These are phyloP conservation scores for Coreoperca whiteheadi DNA, from an alignment of 2,113 vertebrate genomes.

Conservation along the genomic window DNA sequence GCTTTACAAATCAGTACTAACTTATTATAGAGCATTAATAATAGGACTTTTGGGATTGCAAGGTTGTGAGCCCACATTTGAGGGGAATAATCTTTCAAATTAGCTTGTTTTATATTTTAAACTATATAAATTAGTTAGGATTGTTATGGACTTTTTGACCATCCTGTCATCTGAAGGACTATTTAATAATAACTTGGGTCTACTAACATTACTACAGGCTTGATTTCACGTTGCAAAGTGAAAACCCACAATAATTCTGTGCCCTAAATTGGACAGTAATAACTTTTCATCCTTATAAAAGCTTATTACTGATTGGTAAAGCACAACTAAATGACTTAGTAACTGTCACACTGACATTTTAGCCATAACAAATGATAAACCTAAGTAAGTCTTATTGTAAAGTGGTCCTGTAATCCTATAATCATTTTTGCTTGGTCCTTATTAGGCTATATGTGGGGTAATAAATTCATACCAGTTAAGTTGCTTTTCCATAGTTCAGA, in stretches of 20 bases:
- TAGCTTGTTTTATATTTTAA: not conserved
- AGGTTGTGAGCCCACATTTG: not conserved
- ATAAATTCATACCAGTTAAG: not conserved
- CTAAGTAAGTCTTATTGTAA: not conserved
- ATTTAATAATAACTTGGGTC: too few species aligned
- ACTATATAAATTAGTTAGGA: not conserved
- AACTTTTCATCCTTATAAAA: not conserved
- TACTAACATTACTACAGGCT: not conserved
- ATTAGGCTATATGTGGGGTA: not conserved
- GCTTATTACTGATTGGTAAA: not conserved
- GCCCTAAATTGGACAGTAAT: not conserved
- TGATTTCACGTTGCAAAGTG: not conserved
- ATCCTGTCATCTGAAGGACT: not conserved
- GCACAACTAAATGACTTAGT: not conserved
- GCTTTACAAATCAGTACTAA: not conserved
- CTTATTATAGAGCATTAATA: not conserved
- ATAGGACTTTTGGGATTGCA: too few species aligned
- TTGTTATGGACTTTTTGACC: not conserved
- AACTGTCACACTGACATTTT: not conserved
- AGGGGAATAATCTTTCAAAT: not conserved
- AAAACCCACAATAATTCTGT: not conserved
- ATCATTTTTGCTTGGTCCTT: not conserved
- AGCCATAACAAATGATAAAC: not conserved
- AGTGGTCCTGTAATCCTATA: not conserved
- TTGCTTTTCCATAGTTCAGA: not conserved